Base-by-base conservation (phyloP, 2,113 vertebrate genomes). In the Pelodiscus sinensis region DNA sequence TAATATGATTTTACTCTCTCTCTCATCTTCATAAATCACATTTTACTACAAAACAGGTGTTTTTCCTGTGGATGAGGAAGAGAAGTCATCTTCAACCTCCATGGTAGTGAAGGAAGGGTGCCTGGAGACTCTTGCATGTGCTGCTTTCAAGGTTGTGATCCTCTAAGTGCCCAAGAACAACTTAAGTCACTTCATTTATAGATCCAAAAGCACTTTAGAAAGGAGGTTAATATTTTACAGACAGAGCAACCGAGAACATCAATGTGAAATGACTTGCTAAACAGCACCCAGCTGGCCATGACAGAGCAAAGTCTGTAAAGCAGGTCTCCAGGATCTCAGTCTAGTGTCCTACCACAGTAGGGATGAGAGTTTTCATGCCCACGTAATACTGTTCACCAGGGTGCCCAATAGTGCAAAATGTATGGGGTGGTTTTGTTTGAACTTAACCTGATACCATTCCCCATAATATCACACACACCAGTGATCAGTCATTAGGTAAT, bases 241-340 rank as follows among this genome's bases (percentile, higher is more conserved):
- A 73, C 16, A 9, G 35, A 35, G 68, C 35, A 71, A 71, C n/a
- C 38, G 68, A 44, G 71, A 44, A 38, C n/a, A 22, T 44, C 13
- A 5, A 75, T 24, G 22, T 38, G 10, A 75, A 35, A 19, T 29
- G 62, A n/a, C 62, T n/a, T 13, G 62, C 29, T 9, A 24, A 25
- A 13, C 5, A 24, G 44, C 22, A 44, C 22, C 38, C 11, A 24
- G 71, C 14, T 4, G 31, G 65, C 65, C 18, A 3, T 68, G n/a
- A 14, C 11, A 75, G 71, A 25, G 21, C 19, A 22, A 75, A 10
- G 10, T 19, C 21, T 44, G 22, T 10, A 44, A 44, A 75, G 5
- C 35, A 75, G 0, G 6, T 24, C 51, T 89, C 52, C 15, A 1
- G 9, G 77, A 58, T 55, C 58, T 15, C 77, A 8, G 0, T 18